Evolutionary conservation across 2,113 vertebrate species (phyloP), one percentile per base, ranked within the genome.

Genomic region (Nibea albiflora): DNA sequence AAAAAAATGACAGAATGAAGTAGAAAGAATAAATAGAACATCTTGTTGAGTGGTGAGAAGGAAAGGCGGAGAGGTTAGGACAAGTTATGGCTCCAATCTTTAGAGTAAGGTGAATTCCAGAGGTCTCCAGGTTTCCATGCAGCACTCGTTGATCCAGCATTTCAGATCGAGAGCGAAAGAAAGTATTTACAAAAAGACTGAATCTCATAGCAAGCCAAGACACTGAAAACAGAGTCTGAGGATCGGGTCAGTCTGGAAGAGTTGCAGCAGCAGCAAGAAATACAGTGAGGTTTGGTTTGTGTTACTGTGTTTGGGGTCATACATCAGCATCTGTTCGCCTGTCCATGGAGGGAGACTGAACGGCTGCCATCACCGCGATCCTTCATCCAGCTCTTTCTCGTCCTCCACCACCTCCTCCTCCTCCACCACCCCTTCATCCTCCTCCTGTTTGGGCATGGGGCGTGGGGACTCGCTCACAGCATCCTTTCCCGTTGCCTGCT

Each of bases 391-490:
- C 49, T 57, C 83, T 11, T 81, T 69, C 35, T 85, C 73, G 4
- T 87, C 71, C 4, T 82, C 85, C 50, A 50, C 80, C 10, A 77
- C 54, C 35, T 86, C 71, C 4, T 82, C 85, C 35, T 87, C 71
- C 4, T 81, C 85, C 78, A 4, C 53, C 28, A 5, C 28, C 28
- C 1, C 28, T 5, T 31, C 31, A 17, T 85, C 72, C 24, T 88
- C 79, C 0, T 73, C 52, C 39, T n/a, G 4, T 64, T 47, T 39
- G 2, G 39, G 22, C 39, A 2, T 15, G 1, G 39, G 94, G 46
- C 94, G 76, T 58, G 94, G 91, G 19, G 95, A 95, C 0, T 92
- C 91, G 0, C 93, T 73, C 17, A 49, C 57, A 6, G 76, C 62
- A 11, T 54, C 61, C 53, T 63, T 58, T 62, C 73, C 81, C 11